These are phyloP conservation scores for Actenoides hombroni DNA, from an alignment of 2,113 vertebrate genomes.

Conservation along the genomic window DNA sequence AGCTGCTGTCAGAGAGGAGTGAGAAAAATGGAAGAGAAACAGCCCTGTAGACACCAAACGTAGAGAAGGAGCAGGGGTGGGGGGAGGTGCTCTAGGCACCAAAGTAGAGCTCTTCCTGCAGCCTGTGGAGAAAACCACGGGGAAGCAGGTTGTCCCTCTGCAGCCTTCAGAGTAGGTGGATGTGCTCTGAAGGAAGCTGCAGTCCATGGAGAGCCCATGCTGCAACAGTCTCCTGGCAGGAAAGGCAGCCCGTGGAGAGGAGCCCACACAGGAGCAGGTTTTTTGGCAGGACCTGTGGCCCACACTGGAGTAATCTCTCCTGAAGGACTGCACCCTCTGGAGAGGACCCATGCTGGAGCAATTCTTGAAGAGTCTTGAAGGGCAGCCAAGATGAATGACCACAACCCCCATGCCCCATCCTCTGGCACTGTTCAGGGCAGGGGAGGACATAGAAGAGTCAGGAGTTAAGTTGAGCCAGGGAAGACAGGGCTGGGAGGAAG, in stretches of 20 bases:
- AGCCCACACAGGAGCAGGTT: background rate
- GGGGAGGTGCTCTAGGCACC: background rate
- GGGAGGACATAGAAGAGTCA: background rate
- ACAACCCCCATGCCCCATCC: background rate
- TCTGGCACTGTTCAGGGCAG: accelerated
- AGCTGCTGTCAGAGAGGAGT: background rate
- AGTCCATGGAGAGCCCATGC: background rate
- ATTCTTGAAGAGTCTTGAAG: background rate
- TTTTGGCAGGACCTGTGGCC: background rate
- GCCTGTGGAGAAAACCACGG: background rate
- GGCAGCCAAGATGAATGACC: background rate
- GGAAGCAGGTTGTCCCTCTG: background rate
- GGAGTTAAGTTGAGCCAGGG: background rate
- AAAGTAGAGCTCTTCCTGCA: background rate
- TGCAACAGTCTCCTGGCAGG: background rate
- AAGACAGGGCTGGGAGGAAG: background rate
- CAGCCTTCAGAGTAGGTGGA: background rate
- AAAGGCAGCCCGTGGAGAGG: background rate
- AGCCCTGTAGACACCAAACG: background rate
- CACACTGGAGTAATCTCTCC: accelerated
- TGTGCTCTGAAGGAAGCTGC: background rate
- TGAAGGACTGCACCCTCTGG: background rate
- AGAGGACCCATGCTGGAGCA: background rate
- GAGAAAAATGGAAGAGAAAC: background rate
- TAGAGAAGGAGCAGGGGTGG: background rate